Percentiles rank a stretch among this genome's conserved stretches.
These are phyloP conservation scores for Sebastes oblongus DNA, from an alignment of 2,797 vertebrate genomes.

Conservation along the genomic window DNA sequence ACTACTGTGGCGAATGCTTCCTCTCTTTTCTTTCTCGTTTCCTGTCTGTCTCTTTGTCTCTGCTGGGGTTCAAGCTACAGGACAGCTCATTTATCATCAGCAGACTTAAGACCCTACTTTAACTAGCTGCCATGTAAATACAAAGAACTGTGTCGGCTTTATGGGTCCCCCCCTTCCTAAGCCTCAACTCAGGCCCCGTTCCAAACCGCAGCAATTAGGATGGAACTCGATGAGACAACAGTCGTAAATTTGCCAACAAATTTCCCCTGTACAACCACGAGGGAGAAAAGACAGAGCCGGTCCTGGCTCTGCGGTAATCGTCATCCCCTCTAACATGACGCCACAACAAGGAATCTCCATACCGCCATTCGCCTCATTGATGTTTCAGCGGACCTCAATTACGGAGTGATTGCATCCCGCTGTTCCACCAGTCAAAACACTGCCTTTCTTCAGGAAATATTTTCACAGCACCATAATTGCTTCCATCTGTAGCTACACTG, in stretches of 20 bases:
- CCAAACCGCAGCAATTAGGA: slow-evolving; percentile 69
- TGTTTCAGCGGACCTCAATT: slow-evolving; percentile 78
- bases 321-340: slow-evolving; percentile 35
- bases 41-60: slow-evolving; percentile 31
- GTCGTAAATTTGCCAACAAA: slow-evolving; percentile 68
- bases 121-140: slow-evolving; percentile 57
- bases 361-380: slow-evolving; percentile 49
- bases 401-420: slow-evolving; percentile 78
- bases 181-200: slow-evolving; percentile 33
- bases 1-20: slow-evolving; percentile 17
- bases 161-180: slow-evolving; percentile 6
- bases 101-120: slow-evolving; percentile 39
- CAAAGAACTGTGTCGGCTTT: slow-evolving; percentile 53
- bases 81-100: slow-evolving; percentile 59
- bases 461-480: slow-evolving; percentile 82
- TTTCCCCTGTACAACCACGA: slow-evolving; percentile 36
- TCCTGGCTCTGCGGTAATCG: slow-evolving; percentile 16
- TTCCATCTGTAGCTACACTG: slow-evolving; percentile 79
- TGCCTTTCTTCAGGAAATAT: slow-evolving; percentile 80
- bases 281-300: slow-evolving; percentile 5
- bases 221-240: slow-evolving; percentile 49
- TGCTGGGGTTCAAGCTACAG: slow-evolving; percentile 47
- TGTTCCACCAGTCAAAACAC: slow-evolving; percentile 80
- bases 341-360: slow-evolving; percentile 57
- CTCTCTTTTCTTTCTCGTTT: slow-evolving; percentile 24